These are phyloP conservation scores for Eilema sororculum DNA, from an alignment of 2,888 invertebrate species.

Conservation along the genomic window DNA sequence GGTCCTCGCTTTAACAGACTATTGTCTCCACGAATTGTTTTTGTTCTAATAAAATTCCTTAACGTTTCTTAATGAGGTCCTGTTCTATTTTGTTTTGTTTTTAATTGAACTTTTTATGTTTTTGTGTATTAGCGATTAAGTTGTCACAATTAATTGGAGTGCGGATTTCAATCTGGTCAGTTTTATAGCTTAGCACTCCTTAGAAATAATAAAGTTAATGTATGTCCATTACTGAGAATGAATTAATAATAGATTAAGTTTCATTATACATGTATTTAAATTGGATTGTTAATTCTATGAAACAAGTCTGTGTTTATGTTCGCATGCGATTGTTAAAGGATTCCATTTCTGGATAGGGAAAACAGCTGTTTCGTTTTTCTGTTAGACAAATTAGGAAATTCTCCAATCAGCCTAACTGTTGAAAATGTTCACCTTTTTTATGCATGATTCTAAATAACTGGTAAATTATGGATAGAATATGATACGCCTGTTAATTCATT, in stretches of 20 bases:
- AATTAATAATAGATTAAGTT: conserved; percentile 12
- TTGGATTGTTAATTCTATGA: background rate
- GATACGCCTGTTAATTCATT: background rate
- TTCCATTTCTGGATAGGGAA: background rate
- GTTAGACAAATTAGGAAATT: background rate
- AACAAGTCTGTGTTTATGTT: background rate
- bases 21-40: conserved; percentile 81
- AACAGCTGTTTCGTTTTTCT: background rate
- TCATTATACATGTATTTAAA: conserved; percentile 14
- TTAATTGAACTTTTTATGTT: conserved; percentile 53
- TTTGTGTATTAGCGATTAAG: conserved; percentile 46
- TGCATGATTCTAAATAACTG: background rate
- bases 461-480: background rate
- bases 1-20: conserved; percentile 67
- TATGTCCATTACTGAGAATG: conserved; percentile 9
- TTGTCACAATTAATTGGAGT: conserved; percentile 36
- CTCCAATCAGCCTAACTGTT: background rate
- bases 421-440: too few species aligned
- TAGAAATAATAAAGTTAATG: conserved; percentile 12
- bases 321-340: background rate
- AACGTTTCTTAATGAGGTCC: conserved; percentile 78
- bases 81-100: conserved; percentile 56
- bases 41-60: conserved; percentile 80
- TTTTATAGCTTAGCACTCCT: conserved; percentile 27
- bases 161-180: conserved; percentile 21